Evolutionary conservation across 2,797 vertebrate species (phyloP).

Genomic region (Hyperoplus lanceolatus): DNA sequence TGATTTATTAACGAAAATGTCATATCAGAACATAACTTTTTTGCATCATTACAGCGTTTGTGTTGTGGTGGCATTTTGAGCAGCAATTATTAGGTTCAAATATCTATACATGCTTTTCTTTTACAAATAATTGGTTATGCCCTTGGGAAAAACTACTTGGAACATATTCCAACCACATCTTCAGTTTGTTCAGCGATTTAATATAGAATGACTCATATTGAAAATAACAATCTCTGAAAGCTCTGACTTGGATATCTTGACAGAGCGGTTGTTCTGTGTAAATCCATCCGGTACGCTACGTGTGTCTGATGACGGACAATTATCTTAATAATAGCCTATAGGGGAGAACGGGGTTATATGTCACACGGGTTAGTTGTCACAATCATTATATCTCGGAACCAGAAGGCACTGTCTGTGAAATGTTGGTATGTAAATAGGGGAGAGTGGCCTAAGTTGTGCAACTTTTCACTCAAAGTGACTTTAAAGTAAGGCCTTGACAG

Average conservation of each 20-base stretch:
- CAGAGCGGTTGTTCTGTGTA: no score
- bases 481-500: no score
- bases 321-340: no score
- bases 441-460: no score
- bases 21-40: constrained; percentile 3
- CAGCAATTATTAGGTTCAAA: background rate
- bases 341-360: no score
- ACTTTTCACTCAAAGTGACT: no score
- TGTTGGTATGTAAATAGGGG: no score
- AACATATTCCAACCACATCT: background rate
- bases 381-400: no score
- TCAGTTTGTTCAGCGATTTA: background rate
- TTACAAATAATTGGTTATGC: background rate
- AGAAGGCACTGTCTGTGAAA: no score
- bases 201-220: background rate
- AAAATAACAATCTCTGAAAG: background rate
- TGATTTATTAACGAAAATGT: background rate
- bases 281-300: no score
- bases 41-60: background rate
- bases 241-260: background rate
- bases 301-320: no score
- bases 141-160: background rate
- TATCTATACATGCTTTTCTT: background rate
- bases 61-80: background rate
- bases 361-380: no score